These are phyloP conservation scores for Peromyscus eremicus DNA, from an alignment of 2,797 vertebrate species.

Conservation along the genomic window DNA sequence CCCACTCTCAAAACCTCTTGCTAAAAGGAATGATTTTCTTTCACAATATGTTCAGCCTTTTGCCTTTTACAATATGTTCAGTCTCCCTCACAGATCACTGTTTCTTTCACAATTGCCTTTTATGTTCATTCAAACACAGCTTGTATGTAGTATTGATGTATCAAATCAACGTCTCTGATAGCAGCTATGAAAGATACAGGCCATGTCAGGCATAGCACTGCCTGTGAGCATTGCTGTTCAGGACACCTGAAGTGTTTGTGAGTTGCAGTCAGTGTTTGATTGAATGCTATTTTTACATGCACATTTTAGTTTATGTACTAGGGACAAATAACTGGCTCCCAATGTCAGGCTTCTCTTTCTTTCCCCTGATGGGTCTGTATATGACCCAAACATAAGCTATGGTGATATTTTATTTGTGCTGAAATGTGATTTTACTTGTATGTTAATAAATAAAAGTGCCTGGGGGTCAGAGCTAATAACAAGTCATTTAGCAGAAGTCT, in stretches of 20 bases:
- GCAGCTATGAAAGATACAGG: not conserved
- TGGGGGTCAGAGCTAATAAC: too few species aligned
- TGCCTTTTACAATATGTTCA: conserved; percentile 44
- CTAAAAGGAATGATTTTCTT: conserved; percentile 50
- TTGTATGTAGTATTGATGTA: not conserved
- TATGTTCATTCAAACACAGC: not conserved
- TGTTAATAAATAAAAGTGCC: too few species aligned
- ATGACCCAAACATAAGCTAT: not conserved
- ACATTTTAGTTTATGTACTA: not conserved
- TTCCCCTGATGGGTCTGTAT: not conserved
- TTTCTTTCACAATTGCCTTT: not conserved
- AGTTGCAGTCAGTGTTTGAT: not conserved
- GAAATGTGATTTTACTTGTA: too few species aligned
- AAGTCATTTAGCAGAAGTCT: too few species aligned
- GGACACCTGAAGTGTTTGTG: rapidly evolving
- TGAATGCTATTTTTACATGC: not conserved
- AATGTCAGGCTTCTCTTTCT: not conserved
- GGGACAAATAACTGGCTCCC: not conserved
- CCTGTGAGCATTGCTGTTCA: not conserved
- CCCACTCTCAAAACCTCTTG: conserved; percentile 60
- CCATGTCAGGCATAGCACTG: too few species aligned
- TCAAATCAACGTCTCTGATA: not conserved
- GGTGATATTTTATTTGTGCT: too few species aligned
- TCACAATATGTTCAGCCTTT: conserved; percentile 54
- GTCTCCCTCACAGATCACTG: not conserved